A percentile compares a stretch with the other conserved stretches of the same genome.
These are phyloP conservation scores for Nymphalis urticae DNA, from an alignment of 2,888 invertebrate species.

Conservation along the genomic window DNA sequence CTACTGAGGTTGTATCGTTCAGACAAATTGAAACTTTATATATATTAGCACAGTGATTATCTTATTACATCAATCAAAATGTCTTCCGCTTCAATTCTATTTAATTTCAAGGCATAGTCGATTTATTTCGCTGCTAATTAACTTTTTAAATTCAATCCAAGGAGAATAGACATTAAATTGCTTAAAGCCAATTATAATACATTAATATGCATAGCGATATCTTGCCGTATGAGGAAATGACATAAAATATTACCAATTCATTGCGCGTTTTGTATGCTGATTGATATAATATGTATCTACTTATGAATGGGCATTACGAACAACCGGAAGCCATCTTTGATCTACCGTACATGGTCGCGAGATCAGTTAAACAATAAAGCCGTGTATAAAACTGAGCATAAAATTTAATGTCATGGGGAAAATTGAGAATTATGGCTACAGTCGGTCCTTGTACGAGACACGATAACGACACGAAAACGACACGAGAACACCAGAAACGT, in stretches of 20 bases:
- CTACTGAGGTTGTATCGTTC: no score
- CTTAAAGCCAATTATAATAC: slow-evolving; percentile 5
- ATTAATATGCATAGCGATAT: slow-evolving; percentile 26
- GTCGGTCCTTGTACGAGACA: background rate
- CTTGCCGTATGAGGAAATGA: slow-evolving; percentile 22
- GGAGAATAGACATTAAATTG: background rate
- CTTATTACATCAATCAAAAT: background rate
- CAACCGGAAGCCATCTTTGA: slow-evolving; percentile 31
- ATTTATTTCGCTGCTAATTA: background rate
- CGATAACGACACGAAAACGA: background rate
- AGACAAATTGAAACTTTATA: no score
- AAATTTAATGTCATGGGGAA: slow-evolving; percentile 32
- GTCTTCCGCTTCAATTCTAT: background rate
- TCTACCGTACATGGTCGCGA: slow-evolving; percentile 22
- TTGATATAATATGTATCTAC: slow-evolving; percentile 32
- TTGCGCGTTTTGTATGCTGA: slow-evolving; percentile 27
- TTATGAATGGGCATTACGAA: slow-evolving; percentile 26
- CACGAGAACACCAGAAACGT: background rate
- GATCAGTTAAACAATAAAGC: slow-evolving; percentile 23
- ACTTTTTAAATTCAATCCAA: background rate
- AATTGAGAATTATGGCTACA: slow-evolving; percentile 13
- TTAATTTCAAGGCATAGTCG: background rate
- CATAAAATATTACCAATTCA: slow-evolving; percentile 30
- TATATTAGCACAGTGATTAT: no score
- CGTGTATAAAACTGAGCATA: slow-evolving; percentile 29